Conservation (phyloP, 2,113 vertebrate genomes). For the Lophura nycthemera region DNA sequence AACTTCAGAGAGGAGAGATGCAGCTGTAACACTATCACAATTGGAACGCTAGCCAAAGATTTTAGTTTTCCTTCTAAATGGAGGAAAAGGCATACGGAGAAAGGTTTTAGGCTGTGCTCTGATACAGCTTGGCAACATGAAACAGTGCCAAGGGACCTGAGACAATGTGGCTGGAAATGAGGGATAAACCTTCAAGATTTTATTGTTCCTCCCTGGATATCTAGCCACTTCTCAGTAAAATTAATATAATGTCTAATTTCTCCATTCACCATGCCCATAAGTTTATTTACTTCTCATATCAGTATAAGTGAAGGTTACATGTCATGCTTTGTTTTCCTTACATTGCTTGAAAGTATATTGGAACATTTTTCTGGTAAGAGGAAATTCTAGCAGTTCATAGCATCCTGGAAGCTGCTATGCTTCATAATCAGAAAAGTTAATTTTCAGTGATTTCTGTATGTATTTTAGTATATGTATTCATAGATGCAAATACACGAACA, state of each 20-base stretch:
- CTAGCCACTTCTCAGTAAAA: accelerated
- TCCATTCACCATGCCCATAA: background rate
- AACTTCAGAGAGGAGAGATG: background rate
- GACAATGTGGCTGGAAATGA: background rate
- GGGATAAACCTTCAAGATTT: background rate
- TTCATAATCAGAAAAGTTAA: background rate
- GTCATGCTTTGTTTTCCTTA: background rate
- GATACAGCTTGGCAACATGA: background rate
- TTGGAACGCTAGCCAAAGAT: background rate
- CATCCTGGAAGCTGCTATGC: background rate
- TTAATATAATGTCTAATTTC: background rate
- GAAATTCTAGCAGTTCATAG: background rate
- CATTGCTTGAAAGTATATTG: background rate
- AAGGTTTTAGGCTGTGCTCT: background rate
- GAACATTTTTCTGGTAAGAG: background rate
- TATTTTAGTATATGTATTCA: background rate
- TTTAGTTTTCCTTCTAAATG: background rate
- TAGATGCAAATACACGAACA: background rate
- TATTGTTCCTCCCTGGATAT: background rate
- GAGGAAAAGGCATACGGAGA: background rate
- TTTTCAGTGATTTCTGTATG: background rate
- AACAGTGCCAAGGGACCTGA: background rate
- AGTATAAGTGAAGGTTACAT: background rate
- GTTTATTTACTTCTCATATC: background rate
- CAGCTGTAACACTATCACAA: background rate